A percentile compares a stretch with the other conserved stretches of the same genome.
Evolutionary conservation across 2,888 invertebrate species (phyloP).

Genomic region (Lithophane socia): DNA sequence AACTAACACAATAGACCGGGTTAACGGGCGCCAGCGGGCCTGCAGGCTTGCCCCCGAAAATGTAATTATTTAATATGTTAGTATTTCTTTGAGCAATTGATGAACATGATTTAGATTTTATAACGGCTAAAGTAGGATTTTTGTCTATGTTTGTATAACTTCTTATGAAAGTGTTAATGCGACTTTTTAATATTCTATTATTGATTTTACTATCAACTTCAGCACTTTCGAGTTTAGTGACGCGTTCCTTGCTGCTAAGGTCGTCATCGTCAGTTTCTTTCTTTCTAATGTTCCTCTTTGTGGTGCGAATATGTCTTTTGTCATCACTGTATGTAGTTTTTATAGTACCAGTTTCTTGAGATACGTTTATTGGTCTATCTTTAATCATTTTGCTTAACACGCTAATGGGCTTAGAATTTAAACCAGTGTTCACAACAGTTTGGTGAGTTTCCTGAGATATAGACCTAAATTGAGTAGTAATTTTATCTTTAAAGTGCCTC

Average conservation of each 20-base stretch:
- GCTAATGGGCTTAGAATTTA: slow-evolving; percentile 53
- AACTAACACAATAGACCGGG: slow-evolving; percentile 80
- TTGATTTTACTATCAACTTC: background rate
- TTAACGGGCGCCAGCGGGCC: slow-evolving; percentile 72
- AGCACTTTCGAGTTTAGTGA: background rate
- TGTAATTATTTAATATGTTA: slow-evolving; percentile 77
- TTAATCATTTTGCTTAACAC: slow-evolving; percentile 48
- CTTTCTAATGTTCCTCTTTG: slow-evolving; percentile 18
- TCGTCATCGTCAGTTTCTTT: slow-evolving; percentile 1
- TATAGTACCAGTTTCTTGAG: slow-evolving; percentile 67
- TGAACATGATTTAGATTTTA: slow-evolving; percentile 75
- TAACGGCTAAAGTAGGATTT: slow-evolving; percentile 59
- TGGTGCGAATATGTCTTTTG: slow-evolving; percentile 47
- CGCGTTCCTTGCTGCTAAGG: background rate
- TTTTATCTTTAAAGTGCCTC: slow-evolving; percentile 71
- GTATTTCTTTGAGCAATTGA: slow-evolving; percentile 66
- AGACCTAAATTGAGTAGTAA: slow-evolving; percentile 59
- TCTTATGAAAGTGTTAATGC: slow-evolving; percentile 64
- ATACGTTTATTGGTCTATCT: slow-evolving; percentile 30
- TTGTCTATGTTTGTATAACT: slow-evolving; percentile 68
- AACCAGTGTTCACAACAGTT: slow-evolving; percentile 52
- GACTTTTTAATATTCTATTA: slow-evolving; percentile 21
- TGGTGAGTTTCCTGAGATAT: slow-evolving; percentile 56
- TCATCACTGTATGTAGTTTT: slow-evolving; percentile 72
- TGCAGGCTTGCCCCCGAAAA: slow-evolving; percentile 73